A percentile compares a stretch with the other conserved stretches of the same genome.
Evolutionary conservation across 2,113 vertebrate species (phyloP).

Genomic region (Paramisgurnus dabryanus): DNA sequence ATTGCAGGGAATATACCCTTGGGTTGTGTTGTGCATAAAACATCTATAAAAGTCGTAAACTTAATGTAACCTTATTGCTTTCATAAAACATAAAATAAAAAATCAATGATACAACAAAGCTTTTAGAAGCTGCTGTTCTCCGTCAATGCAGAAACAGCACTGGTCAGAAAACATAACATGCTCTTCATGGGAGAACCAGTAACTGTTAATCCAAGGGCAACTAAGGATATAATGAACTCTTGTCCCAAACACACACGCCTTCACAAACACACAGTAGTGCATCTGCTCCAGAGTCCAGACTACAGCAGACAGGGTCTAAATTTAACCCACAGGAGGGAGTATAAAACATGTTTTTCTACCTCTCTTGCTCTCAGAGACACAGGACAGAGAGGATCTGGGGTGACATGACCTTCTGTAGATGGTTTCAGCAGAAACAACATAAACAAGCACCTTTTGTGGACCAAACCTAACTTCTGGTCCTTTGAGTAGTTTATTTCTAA

Average conservation of each 20-base stretch:
- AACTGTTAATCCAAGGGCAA: not conserved
- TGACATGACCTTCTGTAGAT: constrained; percentile 7
- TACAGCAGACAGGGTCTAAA: constrained; percentile 5
- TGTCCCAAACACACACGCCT: not conserved
- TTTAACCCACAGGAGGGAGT: constrained; percentile 16
- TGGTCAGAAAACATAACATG: not conserved
- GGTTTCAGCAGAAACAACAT: not conserved
- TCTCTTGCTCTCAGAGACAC: not conserved
- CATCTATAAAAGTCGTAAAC: not conserved
- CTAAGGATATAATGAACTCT: not conserved
- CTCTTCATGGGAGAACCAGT: not conserved
- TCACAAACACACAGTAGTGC: not conserved
- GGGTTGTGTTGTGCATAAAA: not conserved
- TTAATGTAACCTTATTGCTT: not conserved
- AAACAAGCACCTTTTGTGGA: no score
- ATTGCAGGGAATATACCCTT: not conserved
- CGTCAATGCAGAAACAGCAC: not conserved
- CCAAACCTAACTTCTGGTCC: no score
- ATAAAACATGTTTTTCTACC: not conserved
- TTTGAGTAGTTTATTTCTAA: no score
- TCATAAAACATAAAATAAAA: not conserved
- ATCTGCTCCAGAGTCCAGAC: constrained; percentile 2
- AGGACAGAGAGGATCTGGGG: constrained; percentile 9
- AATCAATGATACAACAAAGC: not conserved
- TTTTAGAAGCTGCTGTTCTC: not conserved